Evolutionary conservation across 2,888 invertebrate genomes (phyloP).

Genomic region (Apamea epomidion): DNA sequence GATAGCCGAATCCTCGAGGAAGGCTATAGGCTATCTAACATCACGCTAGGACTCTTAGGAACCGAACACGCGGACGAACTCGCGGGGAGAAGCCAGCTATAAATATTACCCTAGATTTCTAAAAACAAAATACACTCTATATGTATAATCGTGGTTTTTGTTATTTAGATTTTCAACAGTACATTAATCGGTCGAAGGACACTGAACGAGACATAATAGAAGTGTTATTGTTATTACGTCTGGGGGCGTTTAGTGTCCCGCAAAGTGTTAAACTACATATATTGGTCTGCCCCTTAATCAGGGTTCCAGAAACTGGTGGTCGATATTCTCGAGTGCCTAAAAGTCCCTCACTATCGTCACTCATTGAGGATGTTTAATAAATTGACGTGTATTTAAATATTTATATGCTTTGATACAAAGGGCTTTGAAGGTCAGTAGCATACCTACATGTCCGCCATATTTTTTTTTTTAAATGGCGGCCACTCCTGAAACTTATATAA

Average conservation of each 20-base stretch:
- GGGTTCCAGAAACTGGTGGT: background rate
- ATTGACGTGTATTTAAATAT: background rate
- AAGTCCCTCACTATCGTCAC: background rate
- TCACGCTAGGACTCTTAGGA: too few species aligned
- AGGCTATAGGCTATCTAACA: too few species aligned
- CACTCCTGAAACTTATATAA: too few species aligned
- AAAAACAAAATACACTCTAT: background rate
- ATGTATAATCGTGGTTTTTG: background rate
- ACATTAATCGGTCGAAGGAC: background rate
- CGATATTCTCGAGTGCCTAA: background rate
- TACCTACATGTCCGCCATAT: too few species aligned
- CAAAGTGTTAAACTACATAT: background rate
- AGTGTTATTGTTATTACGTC: background rate
- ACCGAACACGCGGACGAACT: too few species aligned
- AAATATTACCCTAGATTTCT: background rate
- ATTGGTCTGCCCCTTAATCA: background rate
- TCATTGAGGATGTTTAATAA: background rate
- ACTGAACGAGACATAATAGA: background rate
- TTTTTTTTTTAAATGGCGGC: too few species aligned
- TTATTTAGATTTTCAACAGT: background rate
- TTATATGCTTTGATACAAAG: background rate
- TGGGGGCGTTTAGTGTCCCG: too few species aligned
- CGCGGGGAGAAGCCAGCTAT: too few species aligned
- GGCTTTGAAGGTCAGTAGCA: too few species aligned
- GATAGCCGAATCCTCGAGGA: too few species aligned